Base-by-base conservation (phyloP, 2,797 vertebrate species). In the Ciconia nigra region DNA sequence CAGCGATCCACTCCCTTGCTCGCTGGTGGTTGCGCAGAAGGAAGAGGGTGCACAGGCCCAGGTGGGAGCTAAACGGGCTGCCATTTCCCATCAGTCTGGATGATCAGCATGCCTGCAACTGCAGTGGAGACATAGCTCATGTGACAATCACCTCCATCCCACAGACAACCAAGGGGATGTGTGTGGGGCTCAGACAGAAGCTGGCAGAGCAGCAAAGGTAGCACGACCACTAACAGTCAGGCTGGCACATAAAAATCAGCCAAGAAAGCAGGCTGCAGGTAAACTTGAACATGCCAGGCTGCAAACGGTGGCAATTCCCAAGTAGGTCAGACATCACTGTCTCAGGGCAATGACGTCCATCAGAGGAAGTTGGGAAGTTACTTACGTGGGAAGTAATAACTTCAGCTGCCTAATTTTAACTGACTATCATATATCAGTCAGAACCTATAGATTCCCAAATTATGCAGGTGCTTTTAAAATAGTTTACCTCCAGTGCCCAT, bases 81-180 rank as follows among this genome's bases (percentile, higher is more conserved):
- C 15, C 35, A 3, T n/a, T 49, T 69, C 46, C 54, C 39, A 4
- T 33, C 16, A 12, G 17, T 7, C 20, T 29, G 37, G 65, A 52
- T 20, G n/a, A 52, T 9, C 39, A n/a, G n/a, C 24, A 14, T 12
- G 24, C 35, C 67, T 31, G 25, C 51, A 67, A 37, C 41, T 17
- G n/a, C 37, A 13, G 4, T 2, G 35, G 39, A 59, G 58, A n/a
- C 42, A 51, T 0, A 25, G 20, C 21, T 62, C 59, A 1, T 12
- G 8, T 52, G 62, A 52, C 58, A 63, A 22, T 35, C 15, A 14
- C 28, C 26, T 21, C 1, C 0, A 1, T 41, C 41, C 44, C 62
- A 44, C n/a, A 47, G 41, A 33, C 46, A 31, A 55, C 69, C 28
- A 37, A 67, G 24, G 15, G 51, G 25, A 47, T 20, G 42, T 4